Evolutionary conservation across 2,797 vertebrate genomes (phyloP), one percentile per base, ranked within the genome.

Genomic region (Tokudaia tokunoshimensis): DNA sequence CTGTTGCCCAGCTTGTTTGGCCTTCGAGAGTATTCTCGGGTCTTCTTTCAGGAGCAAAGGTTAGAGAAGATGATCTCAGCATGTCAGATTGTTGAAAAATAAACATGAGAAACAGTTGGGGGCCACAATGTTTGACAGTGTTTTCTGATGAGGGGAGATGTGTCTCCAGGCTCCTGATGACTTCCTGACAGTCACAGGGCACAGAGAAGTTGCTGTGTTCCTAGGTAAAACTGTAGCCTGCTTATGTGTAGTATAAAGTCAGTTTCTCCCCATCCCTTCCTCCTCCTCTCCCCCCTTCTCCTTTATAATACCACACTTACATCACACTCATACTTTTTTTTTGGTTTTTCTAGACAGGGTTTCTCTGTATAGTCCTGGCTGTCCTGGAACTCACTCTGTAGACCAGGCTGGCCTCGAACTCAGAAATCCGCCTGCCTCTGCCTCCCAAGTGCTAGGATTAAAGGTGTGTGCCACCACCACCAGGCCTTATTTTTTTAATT

Each of bases 31-130:
- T 74, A 19, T 93, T 52, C 91, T 92, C 29, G 3, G 74, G 59
- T 55, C 72, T 82, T n/a, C 76, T 78, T 82, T 93, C 10, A 65
- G 70, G 94, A 94, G 47, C 91, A 89, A 34, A 34, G 70, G 15
- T 88, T 80, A 72, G 81, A 91, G 78, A 70, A 44, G 57, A 57
- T 6, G 55, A 65, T 59, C 90, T 81, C 65, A 75, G 31, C 61
- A 26, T 52, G 80, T 81, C 41, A 84, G 26, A 57, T 76, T 81
- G 80, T 31, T 82, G 70, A 52, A 26, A n/a, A 59, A 76, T 41
- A 65, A 29, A 61, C 81, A 22, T 88, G 80, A 91, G 89, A 82
- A 89, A 44, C 57, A 88, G 76, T 70, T 81, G 61, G 85, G 61
- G 76, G 3, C 50, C 63, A 81, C 13, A 13, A 2, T 47, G 65